These are phyloP conservation scores for Piprites chloris DNA, from an alignment of 2,113 vertebrate genomes.

Conservation along the genomic window DNA sequence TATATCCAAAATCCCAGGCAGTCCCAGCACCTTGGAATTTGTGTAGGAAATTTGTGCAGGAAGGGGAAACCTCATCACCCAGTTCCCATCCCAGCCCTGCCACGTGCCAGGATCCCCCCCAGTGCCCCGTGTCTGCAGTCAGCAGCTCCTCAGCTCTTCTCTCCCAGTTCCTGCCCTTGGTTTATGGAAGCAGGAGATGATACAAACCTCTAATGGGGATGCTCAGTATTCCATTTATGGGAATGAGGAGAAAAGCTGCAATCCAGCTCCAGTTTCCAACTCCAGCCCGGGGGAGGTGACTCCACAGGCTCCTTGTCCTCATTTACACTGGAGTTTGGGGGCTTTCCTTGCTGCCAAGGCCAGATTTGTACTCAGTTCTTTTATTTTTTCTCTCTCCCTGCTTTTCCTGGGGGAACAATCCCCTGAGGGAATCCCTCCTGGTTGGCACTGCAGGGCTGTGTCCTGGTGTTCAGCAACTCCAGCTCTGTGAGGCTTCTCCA, in stretches of 20 bases:
- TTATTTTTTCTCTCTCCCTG: background rate
- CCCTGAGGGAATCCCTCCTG: background rate
- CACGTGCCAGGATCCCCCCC: background rate
- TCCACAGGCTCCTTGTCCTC: background rate
- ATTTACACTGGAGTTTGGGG: background rate
- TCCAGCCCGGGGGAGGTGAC: background rate
- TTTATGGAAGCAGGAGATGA: background rate
- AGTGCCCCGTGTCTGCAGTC: background rate
- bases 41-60: background rate
- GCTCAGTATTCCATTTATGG: background rate
- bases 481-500: background rate
- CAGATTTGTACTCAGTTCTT: background rate
- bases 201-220: accelerated
- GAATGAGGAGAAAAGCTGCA: background rate
- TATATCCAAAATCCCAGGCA: accelerated
- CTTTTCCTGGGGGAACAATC: background rate
- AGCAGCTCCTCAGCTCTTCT: background rate
- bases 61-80: background rate
- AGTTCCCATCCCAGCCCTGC: background rate
- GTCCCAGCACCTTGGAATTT: background rate
- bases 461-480: background rate
- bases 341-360: background rate
- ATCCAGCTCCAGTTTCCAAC: background rate
- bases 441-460: background rate
- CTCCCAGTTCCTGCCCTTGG: background rate